A percentile compares a stretch with the other conserved stretches of the same genome.
Evolutionary conservation across 2,888 invertebrate species (phyloP).

Genomic region (Bursaphelenchus okinawaensis): DNA sequence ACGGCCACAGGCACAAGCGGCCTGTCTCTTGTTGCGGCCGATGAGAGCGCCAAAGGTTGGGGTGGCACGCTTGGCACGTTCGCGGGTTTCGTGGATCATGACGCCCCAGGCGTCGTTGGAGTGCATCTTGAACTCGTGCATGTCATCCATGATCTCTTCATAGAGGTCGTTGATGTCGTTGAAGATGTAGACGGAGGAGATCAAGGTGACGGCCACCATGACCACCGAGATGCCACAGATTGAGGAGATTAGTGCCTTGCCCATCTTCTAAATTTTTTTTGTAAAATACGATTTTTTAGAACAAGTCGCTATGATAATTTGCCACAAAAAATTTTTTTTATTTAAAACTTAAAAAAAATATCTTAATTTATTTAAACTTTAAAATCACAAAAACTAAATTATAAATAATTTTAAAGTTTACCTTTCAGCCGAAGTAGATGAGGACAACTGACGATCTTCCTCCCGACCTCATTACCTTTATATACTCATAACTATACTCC

Average conservation of each 20-base stretch:
- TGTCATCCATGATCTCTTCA: slow-evolving; percentile 32
- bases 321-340: too few species aligned
- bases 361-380: too few species aligned
- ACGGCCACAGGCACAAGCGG: slow-evolving; percentile 30
- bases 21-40: slow-evolving; percentile 33
- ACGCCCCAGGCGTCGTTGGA: slow-evolving; percentile 31
- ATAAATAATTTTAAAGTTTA: too few species aligned
- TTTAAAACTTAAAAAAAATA: too few species aligned
- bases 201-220: background rate
- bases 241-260: background rate
- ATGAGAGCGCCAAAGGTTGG: slow-evolving; percentile 20
- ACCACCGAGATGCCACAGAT: background rate
- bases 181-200: slow-evolving; percentile 18
- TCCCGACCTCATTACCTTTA: too few species aligned
- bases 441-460: too few species aligned
- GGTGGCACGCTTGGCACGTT: slow-evolving; percentile 21
- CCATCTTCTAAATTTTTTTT: background rate
- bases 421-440: too few species aligned
- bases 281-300: too few species aligned
- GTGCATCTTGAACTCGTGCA: slow-evolving; percentile 29
- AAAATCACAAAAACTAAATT: too few species aligned
- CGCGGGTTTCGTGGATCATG: slow-evolving; percentile 28
- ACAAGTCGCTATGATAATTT: too few species aligned
- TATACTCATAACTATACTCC: too few species aligned
- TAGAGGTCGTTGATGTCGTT: slow-evolving; percentile 34